Conservation (phyloP, 2,888 invertebrate genomes). For the Leptopilina drosophilae region DNA sequence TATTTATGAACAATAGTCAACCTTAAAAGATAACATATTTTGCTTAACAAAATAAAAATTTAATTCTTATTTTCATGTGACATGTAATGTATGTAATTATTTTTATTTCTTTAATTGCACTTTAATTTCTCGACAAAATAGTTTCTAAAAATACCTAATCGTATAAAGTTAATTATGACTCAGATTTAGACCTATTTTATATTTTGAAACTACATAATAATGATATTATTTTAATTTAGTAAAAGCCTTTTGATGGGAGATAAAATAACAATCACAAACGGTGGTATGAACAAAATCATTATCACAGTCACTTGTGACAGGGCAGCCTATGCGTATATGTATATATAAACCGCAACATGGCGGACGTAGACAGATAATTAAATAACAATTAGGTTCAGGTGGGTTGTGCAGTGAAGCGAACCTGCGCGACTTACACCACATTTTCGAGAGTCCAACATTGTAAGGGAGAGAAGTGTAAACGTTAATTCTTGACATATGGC, state of each 20-base stretch:
- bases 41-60: no score
- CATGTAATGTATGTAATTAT: no score
- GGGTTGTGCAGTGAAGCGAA: conserved; percentile 63
- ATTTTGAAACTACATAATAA: no score
- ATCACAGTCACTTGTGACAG: conserved; percentile 48
- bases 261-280: conserved; percentile 7
- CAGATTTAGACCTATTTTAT: no score
- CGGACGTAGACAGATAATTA: conserved; percentile 71
- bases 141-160: no score
- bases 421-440: conserved; percentile 50
- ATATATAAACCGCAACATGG: conserved; percentile 70
- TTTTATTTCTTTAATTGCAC: no score
- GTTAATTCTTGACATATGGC: conserved; percentile 53
- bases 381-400: conserved; percentile 73
- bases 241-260: no score
- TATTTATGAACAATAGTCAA: no score
- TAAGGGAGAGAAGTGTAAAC: conserved; percentile 46
- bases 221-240: neutral
- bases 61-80: no score
- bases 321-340: conserved; percentile 64
- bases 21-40: no score
- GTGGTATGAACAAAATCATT: neutral
- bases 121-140: no score
- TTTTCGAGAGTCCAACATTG: conserved; percentile 29
- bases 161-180: no score